Base-by-base conservation (phyloP, 2,797 vertebrate genomes). In the Taeniopygia guttata region DNA sequence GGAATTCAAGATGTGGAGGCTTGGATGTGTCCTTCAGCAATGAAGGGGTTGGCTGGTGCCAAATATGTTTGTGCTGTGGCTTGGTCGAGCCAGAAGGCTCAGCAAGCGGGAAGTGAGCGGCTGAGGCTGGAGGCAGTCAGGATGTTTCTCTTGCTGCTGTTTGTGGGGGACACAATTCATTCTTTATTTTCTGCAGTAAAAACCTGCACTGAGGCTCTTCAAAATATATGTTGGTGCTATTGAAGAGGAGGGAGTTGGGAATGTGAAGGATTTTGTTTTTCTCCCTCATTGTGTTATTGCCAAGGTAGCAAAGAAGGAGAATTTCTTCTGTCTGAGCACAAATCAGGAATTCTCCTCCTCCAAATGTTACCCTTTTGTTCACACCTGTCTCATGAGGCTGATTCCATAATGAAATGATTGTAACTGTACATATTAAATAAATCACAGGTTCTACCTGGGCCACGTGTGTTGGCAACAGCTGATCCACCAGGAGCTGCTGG, bases 141-240 rank as follows among this genome's bases (percentile, higher is more conserved):
- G 36, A 38, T 67, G 30, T n/a, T 79, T 62, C 51, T 77, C 10
- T 70, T 70, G 42, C 48, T 38, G 55, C 68, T 89, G 23, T 29
- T 30, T 14, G 17, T 13, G 5, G 20, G 51, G 17, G 7, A 59
- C 20, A 55, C 36, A 64, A 80, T 36, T 90, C 81, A 58, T 49
- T 83, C 34, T 79, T 90, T 82, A 89, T 93, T 89, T 91, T 51
- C 90, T 91, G 92, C 62, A 45, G 73, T 85, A 94, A 89, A 90
- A 80, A 42, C 76, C 69, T 87, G 78, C 68, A 89, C 7, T 51
- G 69, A 88, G 63, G 74, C 55, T 52, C 74, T 69, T 84, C 43
- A 72, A 64, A 85, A 92, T 84, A 90, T 68, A 74, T 38, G n/a
- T 56, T 74, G 63, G 66, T 87, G 87, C 82, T 85, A 13, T 72